Evolutionary conservation across 2,888 invertebrate species (phyloP).

Genomic region (Eupithecia tripunctaria): DNA sequence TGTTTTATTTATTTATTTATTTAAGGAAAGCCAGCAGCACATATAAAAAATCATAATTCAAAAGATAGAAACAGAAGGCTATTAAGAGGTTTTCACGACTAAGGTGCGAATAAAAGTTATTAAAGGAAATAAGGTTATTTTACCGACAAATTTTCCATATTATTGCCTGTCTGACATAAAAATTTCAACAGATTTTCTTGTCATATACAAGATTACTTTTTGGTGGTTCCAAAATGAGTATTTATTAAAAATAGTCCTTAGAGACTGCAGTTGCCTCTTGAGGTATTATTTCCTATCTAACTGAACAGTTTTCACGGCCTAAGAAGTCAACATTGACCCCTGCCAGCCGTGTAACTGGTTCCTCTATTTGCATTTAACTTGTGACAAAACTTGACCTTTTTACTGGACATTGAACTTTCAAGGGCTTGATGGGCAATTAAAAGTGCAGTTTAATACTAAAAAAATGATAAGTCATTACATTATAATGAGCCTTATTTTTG

Average conservation of each 20-base stretch:
- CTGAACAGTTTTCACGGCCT: neutral
- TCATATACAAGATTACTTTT: neutral
- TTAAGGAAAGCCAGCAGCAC: too few species aligned
- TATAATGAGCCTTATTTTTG: neutral
- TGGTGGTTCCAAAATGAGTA: neutral
- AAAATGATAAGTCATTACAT: too few species aligned
- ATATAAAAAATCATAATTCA: too few species aligned
- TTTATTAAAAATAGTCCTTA: too few species aligned
- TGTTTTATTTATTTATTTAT: too few species aligned
- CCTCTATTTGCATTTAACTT: slow-evolving; percentile 4
- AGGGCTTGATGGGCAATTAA: slow-evolving; percentile 1
- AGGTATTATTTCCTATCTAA: neutral
- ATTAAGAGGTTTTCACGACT: too few species aligned
- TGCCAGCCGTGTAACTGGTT: slow-evolving; percentile 1
- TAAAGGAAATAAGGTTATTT: neutral
- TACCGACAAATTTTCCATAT: neutral
- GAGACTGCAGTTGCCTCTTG: too few species aligned
- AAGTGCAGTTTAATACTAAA: neutral
- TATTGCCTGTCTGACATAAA: neutral
- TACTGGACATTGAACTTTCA: neutral
- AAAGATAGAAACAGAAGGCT: too few species aligned
- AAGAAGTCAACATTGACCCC: neutral
- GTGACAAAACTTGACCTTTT: slow-evolving; percentile 19
- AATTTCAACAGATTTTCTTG: neutral
- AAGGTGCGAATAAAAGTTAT: neutral